Conservation (phyloP, 2,888 invertebrate species). For the Bursaphelenchus okinawaensis region DNA sequence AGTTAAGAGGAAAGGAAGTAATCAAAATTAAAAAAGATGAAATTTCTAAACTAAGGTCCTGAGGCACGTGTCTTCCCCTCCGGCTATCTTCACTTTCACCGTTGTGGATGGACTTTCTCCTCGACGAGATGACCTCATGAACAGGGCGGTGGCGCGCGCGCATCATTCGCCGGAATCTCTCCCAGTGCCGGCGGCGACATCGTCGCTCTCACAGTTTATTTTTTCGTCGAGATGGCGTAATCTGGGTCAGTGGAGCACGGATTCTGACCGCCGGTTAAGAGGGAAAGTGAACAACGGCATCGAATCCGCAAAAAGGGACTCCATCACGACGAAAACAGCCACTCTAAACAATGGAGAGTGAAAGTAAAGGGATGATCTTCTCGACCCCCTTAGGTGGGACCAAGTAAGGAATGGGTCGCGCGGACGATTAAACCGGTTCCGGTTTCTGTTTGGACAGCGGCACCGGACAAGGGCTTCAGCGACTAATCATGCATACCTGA, state of each 20-base stretch:
- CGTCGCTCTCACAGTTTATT: not conserved
- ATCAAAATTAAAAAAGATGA: too few species aligned
- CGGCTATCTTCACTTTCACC: conserved; percentile 3
- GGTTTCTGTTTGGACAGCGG: too few species aligned
- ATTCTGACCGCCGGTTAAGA: not conserved
- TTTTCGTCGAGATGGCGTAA: conserved; percentile 27
- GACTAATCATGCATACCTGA: too few species aligned
- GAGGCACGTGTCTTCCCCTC: not conserved
- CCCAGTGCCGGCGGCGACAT: not conserved
- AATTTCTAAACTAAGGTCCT: too few species aligned
- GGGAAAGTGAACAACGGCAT: conserved; percentile 14
- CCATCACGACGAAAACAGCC: conserved; percentile 8
- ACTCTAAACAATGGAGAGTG: conserved; percentile 2
- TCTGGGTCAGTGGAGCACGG: conserved; percentile 34
- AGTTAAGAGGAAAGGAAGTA: too few species aligned
- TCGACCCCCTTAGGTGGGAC: not conserved
- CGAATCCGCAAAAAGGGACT: conserved; percentile 11
- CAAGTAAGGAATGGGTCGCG: not conserved
- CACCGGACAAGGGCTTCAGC: too few species aligned
- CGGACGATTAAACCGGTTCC: not conserved
- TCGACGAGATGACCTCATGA: not conserved
- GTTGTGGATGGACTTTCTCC: conserved; percentile 4
- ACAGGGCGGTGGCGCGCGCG: not conserved
- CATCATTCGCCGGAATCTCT: not conserved
- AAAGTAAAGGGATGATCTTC: not conserved